Base-by-base conservation (phyloP, 2,888 invertebrate genomes). In the Drosophila macrospina region DNA sequence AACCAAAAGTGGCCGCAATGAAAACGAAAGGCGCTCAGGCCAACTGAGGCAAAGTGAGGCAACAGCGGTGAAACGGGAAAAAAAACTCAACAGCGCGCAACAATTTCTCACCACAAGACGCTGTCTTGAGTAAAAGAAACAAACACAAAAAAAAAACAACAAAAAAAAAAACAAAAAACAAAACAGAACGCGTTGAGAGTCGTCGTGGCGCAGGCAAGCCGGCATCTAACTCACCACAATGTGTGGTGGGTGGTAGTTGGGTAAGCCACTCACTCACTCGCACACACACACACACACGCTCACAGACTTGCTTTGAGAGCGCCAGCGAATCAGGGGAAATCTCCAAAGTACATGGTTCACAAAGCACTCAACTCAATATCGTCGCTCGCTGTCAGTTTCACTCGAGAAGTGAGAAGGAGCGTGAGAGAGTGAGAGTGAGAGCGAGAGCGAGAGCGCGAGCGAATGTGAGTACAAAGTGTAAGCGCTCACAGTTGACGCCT, bases 61-160 rank as follows among this genome's bases (percentile, higher is more conserved):
- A 20, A 44, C 56, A 34, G 37, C 54, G 48, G 15, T 5, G 15
- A 56, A 48, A 16, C 41, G n/a, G n/a, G n/a, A 39, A 56, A 63
- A 71, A 70, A 52, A 74, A 71, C 80, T 75, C 86, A 72, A 65
- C 74, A 67, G 61, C 71, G 81, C 73, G 89, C 86, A 86, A 86
- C 81, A 88, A 88, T 88, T 85, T 86, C 81, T 74, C 80, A 75
- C 85, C 89, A 88, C 85, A 86, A 86, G 89, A 81, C 72, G 85
- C 42, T 70, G 78, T 79, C 85, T 81, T 84, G 69, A 69, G 20
- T 20, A 20, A 20, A 20, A 20, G 20, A 20, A 20, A 2, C 1
- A 20, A 20, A 20, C 1, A 20, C 20, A 20, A 20, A 20, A 20
- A 20, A 20, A 3, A 20, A 20, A 2, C 1, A 20, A 20, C 20